Base-by-base conservation (phyloP, 1,140 invertebrate species). In the Adoxophyes honmai region DNA sequence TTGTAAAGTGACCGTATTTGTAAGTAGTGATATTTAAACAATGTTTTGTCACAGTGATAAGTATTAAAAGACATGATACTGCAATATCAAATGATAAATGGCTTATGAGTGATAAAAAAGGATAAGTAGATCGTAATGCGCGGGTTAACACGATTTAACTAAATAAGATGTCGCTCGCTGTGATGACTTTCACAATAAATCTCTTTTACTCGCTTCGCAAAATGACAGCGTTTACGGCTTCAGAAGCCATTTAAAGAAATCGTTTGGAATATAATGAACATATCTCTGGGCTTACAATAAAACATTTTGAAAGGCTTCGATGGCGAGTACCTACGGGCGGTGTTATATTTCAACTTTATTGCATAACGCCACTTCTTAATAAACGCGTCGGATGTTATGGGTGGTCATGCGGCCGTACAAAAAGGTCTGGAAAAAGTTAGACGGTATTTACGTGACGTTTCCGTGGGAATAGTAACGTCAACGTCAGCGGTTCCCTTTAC, bases 151-250 rank as follows among this genome's bases (percentile, higher is more conserved):
- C 21, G 16, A 18, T 56, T 42, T 37, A 64, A 64, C 57, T 56
- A 59, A 59, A 64, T 62, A 65, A 69, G 55, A 60, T 52, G 57
- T 68, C 67, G 39, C 60, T 35, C 34, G 44, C 55, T 56, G 52
- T 54, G 21, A 52, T 57, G 62, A 55, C 61, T 63, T 72, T 60
- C 21, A 60, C 63, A 70, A 68, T 75, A 75, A 72, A 75, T 75
- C 73, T 68, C 57, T 54, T 72, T 72, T 70, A 67, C 70, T 52
- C 59, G 42, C 57, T 64, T 67, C 60, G 62, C 56, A 62, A 63
- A 70, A 68, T 39, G 39, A 60, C 68, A 63, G 34, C 28, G 42
- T 69, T 72, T 70, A 70, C 66, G 48, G 62, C 59, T 68, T 62
- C 62, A 36, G 63, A 62, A 62, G 60, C 57, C 60, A 55, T 52